Percentiles rank a stretch among this genome's conserved stretches.
Conservation (phyloP, 2,888 invertebrate genomes). For the Galeopsomyia nigrocyanea region DNA sequence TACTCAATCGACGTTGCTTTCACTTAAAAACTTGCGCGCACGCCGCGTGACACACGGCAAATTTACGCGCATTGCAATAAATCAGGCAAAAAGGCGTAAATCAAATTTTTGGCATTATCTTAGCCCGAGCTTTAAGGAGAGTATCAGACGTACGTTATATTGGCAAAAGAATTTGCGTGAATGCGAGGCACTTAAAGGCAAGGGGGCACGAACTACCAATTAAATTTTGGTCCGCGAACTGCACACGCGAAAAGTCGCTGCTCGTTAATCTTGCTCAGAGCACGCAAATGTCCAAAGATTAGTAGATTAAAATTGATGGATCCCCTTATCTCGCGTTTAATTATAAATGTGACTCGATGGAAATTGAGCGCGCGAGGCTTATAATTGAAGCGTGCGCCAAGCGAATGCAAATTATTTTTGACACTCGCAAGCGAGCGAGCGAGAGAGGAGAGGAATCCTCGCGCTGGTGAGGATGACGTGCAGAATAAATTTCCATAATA, state of each 20-base stretch:
- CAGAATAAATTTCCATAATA: slow-evolving; percentile 66
- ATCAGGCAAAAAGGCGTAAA: too few relatives aligned
- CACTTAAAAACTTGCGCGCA: too few relatives aligned
- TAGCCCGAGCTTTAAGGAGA: too few relatives aligned
- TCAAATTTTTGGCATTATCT: too few relatives aligned
- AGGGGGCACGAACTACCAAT: background rate
- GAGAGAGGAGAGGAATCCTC: slow-evolving; percentile 7
- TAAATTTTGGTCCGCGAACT: background rate
- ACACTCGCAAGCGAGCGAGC: slow-evolving; percentile 31
- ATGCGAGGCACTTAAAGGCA: too few relatives aligned
- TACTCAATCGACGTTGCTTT: too few relatives aligned
- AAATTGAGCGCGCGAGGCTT: slow-evolving; percentile 22
- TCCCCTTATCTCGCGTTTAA: slow-evolving; percentile 13
- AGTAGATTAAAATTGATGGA: slow-evolving; percentile 10
- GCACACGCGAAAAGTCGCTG: background rate
- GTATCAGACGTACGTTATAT: too few relatives aligned
- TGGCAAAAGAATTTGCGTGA: too few relatives aligned
- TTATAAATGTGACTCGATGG: slow-evolving; percentile 26
- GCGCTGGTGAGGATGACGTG: slow-evolving; percentile 41
- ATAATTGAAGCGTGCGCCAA: slow-evolving; percentile 36
- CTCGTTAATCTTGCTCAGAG: slow-evolving; percentile 1
- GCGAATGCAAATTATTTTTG: slow-evolving; percentile 40
- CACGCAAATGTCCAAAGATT: slow-evolving; percentile 8
- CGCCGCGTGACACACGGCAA: too few relatives aligned
- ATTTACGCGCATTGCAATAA: too few relatives aligned